These are phyloP conservation scores for Tetheella fluctuosa DNA, from an alignment of 2,888 invertebrate genomes.

Conservation along the genomic window DNA sequence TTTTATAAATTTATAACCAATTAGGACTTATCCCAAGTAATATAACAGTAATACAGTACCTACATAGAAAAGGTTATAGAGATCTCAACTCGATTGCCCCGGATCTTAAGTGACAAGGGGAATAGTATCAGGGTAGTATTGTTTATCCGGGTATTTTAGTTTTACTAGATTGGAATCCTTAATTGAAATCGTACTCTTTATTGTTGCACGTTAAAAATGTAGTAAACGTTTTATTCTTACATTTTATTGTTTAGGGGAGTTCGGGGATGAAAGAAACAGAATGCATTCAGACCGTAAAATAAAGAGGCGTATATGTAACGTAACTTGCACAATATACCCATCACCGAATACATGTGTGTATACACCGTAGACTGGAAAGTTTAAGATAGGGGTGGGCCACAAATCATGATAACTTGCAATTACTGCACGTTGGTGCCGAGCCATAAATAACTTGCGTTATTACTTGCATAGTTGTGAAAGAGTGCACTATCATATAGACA, in stretches of 20 bases:
- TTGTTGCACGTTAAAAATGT: constrained; percentile 19
- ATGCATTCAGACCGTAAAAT: neutral
- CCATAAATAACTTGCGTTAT: constrained; percentile 70
- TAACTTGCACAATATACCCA: constrained; percentile 22
- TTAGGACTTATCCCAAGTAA: constrained; percentile 3
- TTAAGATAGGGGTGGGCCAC: constrained; percentile 58
- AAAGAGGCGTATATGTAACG: neutral
- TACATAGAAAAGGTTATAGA: constrained; percentile 24
- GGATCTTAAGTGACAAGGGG: constrained; percentile 37
- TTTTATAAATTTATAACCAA: neutral
- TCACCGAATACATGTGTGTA: constrained; percentile 26
- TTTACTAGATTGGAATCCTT: constrained; percentile 31
- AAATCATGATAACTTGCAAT: constrained; percentile 79
- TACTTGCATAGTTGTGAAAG: constrained; percentile 74
- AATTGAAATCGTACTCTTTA: constrained; percentile 33
- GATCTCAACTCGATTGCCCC: constrained; percentile 35
- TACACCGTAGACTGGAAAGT: constrained; percentile 50
- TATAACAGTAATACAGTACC: neutral
- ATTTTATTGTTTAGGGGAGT: neutral
- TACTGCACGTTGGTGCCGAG: constrained; percentile 55
- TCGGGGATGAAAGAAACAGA: neutral
- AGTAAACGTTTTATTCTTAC: constrained; percentile 10
- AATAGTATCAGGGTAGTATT: constrained; percentile 26
- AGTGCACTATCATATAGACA: constrained; percentile 36
- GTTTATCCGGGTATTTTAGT: constrained; percentile 33